These are phyloP conservation scores for Dasypus novemcinctus DNA, from an alignment of 2,113 vertebrate genomes.

Conservation along the genomic window DNA sequence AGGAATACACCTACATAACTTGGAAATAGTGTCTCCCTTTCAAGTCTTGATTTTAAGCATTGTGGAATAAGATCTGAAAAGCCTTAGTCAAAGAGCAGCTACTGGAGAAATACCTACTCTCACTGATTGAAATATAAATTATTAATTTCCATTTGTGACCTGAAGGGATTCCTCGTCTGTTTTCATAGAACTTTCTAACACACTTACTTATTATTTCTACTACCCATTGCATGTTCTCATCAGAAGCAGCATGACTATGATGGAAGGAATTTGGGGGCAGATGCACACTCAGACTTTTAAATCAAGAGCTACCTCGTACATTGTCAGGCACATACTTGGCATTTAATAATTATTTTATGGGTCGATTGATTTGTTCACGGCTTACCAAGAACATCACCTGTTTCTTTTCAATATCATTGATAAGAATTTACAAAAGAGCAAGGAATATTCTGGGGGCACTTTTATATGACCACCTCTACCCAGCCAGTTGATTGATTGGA, in stretches of 20 bases:
- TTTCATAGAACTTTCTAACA: background rate
- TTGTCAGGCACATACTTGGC: no score
- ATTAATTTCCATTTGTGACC: no score
- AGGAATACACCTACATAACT: background rate
- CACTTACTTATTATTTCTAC: background rate
- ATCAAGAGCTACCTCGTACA: no score
- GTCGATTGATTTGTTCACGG: background rate
- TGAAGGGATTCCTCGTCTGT: background rate
- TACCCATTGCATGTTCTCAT: rapidly evolving
- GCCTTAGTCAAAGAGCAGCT: background rate
- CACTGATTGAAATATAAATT: background rate
- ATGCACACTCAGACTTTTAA: no score
- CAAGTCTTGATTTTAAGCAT: background rate
- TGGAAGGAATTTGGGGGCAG: background rate
- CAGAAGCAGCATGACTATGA: background rate
- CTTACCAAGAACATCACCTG: background rate
- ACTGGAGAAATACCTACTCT: rapidly evolving
- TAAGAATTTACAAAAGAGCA: background rate
- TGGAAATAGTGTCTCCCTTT: background rate
- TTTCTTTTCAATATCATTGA: background rate
- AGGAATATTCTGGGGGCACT: background rate
- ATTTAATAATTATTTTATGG: no score
- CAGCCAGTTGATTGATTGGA: background rate
- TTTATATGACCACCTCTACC: background rate
- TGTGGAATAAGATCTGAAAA: background rate